Conservation (phyloP, 2,113 vertebrate genomes). For the Sinocyclocheilus rhinocerous region DNA sequence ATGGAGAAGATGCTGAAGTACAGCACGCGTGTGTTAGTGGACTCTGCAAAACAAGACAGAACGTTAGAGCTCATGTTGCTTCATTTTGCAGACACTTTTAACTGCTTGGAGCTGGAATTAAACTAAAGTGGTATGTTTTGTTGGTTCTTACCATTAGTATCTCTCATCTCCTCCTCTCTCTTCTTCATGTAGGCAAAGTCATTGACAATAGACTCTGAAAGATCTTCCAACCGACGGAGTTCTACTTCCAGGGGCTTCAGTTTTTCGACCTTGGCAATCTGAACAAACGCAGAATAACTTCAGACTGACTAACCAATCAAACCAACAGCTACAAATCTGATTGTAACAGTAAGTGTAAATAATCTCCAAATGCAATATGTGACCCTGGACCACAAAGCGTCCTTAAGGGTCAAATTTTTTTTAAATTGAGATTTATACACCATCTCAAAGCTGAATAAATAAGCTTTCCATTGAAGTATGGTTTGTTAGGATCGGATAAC, state of each 20-base stretch:
- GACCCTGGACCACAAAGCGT: no score
- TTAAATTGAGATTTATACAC: no score
- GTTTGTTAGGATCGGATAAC: no score
- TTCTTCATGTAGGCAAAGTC: conserved; percentile 99
- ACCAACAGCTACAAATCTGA: background rate
- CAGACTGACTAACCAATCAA: background rate
- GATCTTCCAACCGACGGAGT: conserved; percentile 91
- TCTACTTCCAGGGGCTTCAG: conserved; percentile 96
- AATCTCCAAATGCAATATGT: background rate
- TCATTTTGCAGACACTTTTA: no score
- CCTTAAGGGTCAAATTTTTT: no score
- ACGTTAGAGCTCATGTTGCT: background rate
- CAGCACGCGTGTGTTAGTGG: conserved; percentile 94
- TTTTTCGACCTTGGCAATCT: conserved; percentile 99
- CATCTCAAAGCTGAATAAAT: no score
- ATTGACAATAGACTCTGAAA: conserved; percentile 96
- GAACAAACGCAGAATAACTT: conserved; percentile 53
- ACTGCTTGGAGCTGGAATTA: background rate
- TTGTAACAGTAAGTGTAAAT: background rate
- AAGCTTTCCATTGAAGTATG: no score
- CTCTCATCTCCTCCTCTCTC: conserved; percentile 97
- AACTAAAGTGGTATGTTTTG: background rate
- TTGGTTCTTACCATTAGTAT: conserved; percentile 88
- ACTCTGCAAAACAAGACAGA: conserved; percentile 79
- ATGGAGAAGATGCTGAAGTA: conserved; percentile 99